Percentiles rank a stretch among this genome's conserved stretches.
Evolutionary conservation across 1,140 invertebrate species (phyloP).

Genomic region (Bombus superbus): DNA sequence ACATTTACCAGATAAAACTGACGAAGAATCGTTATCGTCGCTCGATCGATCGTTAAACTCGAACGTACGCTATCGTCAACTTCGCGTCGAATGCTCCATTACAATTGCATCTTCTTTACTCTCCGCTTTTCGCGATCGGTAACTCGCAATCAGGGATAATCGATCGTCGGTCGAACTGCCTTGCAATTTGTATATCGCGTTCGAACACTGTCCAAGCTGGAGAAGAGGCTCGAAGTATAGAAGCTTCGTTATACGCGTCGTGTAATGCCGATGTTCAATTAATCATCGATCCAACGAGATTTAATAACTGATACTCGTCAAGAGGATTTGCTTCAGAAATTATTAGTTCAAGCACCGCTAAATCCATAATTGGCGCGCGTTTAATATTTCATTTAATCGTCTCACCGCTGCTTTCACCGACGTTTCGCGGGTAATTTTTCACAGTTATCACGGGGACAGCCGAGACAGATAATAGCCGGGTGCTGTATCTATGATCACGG

Average conservation of each 20-base stretch:
- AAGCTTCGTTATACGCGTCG: background rate
- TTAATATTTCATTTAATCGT: slow-evolving; percentile 30
- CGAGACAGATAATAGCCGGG: background rate
- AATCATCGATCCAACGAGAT: background rate
- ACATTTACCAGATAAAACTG: background rate
- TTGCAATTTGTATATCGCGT: background rate
- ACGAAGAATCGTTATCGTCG: background rate
- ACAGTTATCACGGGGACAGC: background rate
- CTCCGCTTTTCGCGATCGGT: background rate
- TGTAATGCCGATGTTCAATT: slow-evolving; percentile 13
- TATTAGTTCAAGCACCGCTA: background rate
- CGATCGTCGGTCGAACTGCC: background rate
- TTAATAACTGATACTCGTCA: background rate
- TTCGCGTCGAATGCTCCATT: background rate
- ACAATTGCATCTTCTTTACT: background rate
- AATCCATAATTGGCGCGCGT: background rate
- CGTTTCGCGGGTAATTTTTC: slow-evolving; percentile 5
- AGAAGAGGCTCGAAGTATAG: background rate
- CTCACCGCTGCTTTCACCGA: background rate
- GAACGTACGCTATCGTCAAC: background rate
- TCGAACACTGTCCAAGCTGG: no score
- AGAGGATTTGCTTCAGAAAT: background rate
- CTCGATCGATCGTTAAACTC: background rate
- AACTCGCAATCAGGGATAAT: slow-evolving; percentile 33
- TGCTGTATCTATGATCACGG: no score